Evolutionary conservation across 92 coral and sea anemone species (phyloP).

Genomic region (Porites rus): DNA sequence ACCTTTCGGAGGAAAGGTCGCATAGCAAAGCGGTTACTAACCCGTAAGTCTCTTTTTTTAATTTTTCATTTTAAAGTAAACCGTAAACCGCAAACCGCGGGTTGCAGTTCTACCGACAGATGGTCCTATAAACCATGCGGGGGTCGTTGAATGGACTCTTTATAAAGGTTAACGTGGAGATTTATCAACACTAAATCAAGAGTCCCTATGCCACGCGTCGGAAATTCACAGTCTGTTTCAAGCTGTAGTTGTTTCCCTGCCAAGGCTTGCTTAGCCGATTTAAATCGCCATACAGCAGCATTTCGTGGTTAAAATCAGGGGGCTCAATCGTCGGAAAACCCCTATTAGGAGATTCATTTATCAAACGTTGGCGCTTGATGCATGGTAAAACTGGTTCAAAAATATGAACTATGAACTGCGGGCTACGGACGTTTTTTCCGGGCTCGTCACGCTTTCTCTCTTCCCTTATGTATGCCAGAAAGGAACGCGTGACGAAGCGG

Average conservation of each 20-base stretch:
- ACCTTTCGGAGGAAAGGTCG: neutral
- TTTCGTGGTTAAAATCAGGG: slow-evolving; percentile 6
- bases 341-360: neutral
- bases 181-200: neutral
- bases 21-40: neutral
- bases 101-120: neutral
- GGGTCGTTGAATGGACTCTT: neutral
- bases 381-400: neutral
- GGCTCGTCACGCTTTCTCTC: no score
- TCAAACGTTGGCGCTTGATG: neutral
- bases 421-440: no score
- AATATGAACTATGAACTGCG: no score
- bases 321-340: slow-evolving; percentile 2
- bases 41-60: neutral
- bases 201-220: neutral
- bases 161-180: neutral
- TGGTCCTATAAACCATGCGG: neutral
- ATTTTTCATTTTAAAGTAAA: no score
- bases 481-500: no score
- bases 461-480: no score
- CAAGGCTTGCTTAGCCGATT: slow-evolving; percentile 8
- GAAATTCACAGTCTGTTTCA: slow-evolving; percentile 3
- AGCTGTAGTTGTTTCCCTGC: neutral
- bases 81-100: neutral
- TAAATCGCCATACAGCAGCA: slow-evolving; percentile 1